Evolutionary conservation across 64 coral and sea anemone genomes (phyloP), one percentile per base, ranked within the genome.

Genomic region (Trachythela sp.): DNA sequence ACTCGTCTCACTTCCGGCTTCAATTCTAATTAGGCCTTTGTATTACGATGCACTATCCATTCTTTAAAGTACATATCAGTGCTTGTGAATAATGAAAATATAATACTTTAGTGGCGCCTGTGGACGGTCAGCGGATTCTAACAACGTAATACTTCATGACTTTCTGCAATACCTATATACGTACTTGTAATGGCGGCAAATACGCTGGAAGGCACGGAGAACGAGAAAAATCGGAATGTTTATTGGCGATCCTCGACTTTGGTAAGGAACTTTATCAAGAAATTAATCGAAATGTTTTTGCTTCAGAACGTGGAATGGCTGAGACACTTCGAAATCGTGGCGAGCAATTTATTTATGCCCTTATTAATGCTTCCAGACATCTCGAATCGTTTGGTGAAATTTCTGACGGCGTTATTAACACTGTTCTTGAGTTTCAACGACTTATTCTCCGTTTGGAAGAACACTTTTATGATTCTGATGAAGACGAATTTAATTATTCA

Each of bases 221-320:
- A 45, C 4, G 42, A 6, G 42, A 45, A 45, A 45, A 45, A 6
- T 11, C 4, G 42, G 42, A 45, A 45, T 45, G 42, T 45, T 88
- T 88, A 64, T 58, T 88, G 34, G 59, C 64, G 35, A 72, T 76
- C 68, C 68, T 88, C 42, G 31, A 38, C 64, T 85, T 85, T 72
- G 84, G 89, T 37, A 91, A 91, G 86, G 54, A 91, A 48, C 48
- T 91, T 27, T 86, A 45, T 48, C 38, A 91, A 37, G 84, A 91
- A 91, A 48, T 91, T 37, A 64, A 60, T 76, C 68, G 84, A 91
- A 91, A 91, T 24, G 0, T 86, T 71, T 91, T 91, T 86, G 43
- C 86, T 32, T 18, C 64, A 22, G 84, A 86, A 76, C 32, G n/a
- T 29, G 58, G 30, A 52, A 86, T 37, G 86, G 90, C 84, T 24